Conservation (phyloP, 2,888 invertebrate genomes). For the Trilocha varians region DNA sequence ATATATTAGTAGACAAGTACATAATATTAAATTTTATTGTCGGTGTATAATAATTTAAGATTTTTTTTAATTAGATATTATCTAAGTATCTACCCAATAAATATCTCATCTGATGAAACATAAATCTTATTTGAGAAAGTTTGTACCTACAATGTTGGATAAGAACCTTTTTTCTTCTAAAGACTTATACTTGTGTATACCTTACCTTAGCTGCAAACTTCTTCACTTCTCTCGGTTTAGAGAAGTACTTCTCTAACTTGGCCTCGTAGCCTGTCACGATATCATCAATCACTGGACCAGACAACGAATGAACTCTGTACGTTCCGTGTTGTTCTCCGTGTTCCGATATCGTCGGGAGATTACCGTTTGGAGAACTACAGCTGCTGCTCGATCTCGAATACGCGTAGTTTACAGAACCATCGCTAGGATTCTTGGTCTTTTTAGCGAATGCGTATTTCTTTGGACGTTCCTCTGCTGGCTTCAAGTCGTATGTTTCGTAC, state of each 20-base stretch:
- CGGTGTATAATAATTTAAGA: no score
- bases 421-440: constrained; percentile 56
- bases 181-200: constrained; percentile 40
- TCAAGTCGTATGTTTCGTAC: constrained; percentile 58
- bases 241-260: constrained; percentile 60
- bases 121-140: no score
- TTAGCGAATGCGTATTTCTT: constrained; percentile 53
- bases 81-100: no score
- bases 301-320: constrained; percentile 39
- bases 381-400: constrained; percentile 61
- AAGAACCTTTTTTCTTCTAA: no score
- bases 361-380: constrained; percentile 59
- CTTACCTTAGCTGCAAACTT: constrained; percentile 52
- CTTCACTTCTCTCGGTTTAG: constrained; percentile 50
- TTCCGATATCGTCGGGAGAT: constrained; percentile 61
- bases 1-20: no score
- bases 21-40: no score
- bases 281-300: constrained; percentile 28
- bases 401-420: constrained; percentile 60
- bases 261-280: constrained; percentile 41
- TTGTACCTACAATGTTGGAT: no score
- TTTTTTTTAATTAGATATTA: no score
- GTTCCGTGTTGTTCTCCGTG: constrained; percentile 56
- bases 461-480: constrained; percentile 47
- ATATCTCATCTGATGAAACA: no score